Evolutionary conservation across 1,140 invertebrate genomes (phyloP).

Genomic region (Caerostris extrusa): DNA sequence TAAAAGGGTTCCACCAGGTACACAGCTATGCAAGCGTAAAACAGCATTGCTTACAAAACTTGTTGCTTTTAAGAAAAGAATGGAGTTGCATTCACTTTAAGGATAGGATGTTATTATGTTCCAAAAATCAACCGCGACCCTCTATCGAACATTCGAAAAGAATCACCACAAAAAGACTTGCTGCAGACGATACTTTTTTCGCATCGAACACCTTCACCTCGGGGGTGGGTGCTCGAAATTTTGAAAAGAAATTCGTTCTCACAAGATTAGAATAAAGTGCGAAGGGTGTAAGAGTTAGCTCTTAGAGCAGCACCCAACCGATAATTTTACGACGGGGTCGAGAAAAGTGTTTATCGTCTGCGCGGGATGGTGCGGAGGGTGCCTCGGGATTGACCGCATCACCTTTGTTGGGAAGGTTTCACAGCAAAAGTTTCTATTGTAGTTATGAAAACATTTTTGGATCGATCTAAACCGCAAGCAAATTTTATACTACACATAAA

Average conservation of each 20-base stretch:
- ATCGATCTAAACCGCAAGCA: background rate
- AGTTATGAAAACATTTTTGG: slow-evolving; percentile 17
- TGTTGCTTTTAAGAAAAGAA: background rate
- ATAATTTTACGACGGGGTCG: slow-evolving; percentile 13
- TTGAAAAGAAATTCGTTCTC: slow-evolving; percentile 11
- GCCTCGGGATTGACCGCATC: slow-evolving; percentile 2
- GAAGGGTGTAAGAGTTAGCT: slow-evolving; percentile 50
- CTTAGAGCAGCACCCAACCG: slow-evolving; percentile 45
- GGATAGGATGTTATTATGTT: background rate
- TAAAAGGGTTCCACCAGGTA: background rate
- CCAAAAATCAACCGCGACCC: slow-evolving; percentile 2
- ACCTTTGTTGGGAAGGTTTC: background rate
- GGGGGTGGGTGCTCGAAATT: background rate
- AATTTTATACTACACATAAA: background rate
- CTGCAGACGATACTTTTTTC: slow-evolving; percentile 47
- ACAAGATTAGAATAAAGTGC: slow-evolving; percentile 23
- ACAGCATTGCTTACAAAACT: background rate
- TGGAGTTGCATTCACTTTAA: background rate
- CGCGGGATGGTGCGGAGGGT: background rate
- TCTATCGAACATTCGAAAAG: background rate
- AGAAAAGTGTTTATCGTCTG: slow-evolving; percentile 60
- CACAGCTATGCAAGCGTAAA: background rate
- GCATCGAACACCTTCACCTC: slow-evolving; percentile 20
- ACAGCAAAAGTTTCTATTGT: background rate
- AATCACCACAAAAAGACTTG: background rate